Base-by-base conservation (phyloP, 2,888 invertebrate species). In the Adela reaumurella region DNA sequence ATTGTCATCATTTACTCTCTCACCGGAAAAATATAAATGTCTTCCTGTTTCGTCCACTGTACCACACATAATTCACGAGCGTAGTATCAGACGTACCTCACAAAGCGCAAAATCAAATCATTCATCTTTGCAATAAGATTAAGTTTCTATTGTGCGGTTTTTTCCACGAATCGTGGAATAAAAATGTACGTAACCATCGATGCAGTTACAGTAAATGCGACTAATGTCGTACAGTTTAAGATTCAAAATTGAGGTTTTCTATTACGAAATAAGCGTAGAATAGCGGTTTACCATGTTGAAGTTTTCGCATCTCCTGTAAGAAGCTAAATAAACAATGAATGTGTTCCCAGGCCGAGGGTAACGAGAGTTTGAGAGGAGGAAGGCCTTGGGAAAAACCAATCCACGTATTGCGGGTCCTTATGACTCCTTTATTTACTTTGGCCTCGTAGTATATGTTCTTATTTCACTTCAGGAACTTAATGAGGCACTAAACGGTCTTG, bases 1-100 rank as follows among this genome's bases (percentile, higher is more conserved):
- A 43, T 43, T 43, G 43, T 43, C 43, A 43, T 43, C 43, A 43
- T 43, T 43, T 43, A 43, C 43, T 43, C 17, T 43, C 43, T 17
- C 19, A 17, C 43, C 43, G 43, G 43, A 43, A 43, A 43, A 43
- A 43, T 43, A 43, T 43, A 43, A 43, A 43, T 43, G 10, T 43
- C 10, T 17, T 43, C n/a, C 16, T 16, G 19, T 17, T 43, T 43
- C 43, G 43, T 35, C 35, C 35, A 35, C 35, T 14, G 35, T 14
- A 35, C 6, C 35, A 8, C 11, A 14, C 35, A n/a, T n/a, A n/a
- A n/a, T n/a, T n/a, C n/a, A n/a, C n/a, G n/a, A n/a, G n/a, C n/a
- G n/a, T n/a, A n/a, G n/a, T n/a, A n/a, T n/a, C n/a, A n/a, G n/a
- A n/a, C n/a, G n/a, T n/a, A n/a, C n/a, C n/a, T n/a, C n/a, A n/a